Evolutionary conservation across 2,113 vertebrate species (phyloP).

Genomic region (Phasianus colchicus): DNA sequence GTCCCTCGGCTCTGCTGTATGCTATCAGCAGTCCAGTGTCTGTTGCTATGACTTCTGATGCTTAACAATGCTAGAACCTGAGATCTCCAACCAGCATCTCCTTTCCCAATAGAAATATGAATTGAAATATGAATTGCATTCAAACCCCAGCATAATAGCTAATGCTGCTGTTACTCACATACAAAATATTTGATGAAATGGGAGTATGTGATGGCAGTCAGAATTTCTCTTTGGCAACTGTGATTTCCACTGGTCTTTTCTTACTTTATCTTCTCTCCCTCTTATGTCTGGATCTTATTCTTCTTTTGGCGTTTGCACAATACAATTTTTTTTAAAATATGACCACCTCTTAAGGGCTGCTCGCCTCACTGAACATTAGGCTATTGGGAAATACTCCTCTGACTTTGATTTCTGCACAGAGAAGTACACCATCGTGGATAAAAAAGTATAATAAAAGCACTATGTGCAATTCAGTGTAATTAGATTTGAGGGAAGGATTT

Average conservation of each 20-base stretch:
- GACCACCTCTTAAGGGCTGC: not conserved
- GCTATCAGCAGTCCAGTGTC: not conserved
- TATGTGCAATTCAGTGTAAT: not conserved
- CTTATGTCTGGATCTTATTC: not conserved
- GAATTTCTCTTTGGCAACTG: not conserved
- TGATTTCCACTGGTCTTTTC: constrained; percentile 5
- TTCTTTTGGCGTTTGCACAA: not conserved
- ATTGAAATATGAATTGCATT: not conserved
- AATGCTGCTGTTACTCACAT: not conserved
- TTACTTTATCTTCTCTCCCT: not conserved
- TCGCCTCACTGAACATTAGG: not conserved
- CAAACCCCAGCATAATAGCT: not conserved
- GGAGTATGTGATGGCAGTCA: not conserved
- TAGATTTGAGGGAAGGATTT: constrained; percentile 9
- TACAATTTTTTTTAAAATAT: not conserved
- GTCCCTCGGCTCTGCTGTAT: not conserved
- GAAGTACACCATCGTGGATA: not conserved
- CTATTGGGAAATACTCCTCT: not conserved
- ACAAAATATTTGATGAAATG: accelerated
- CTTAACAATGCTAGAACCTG: not conserved
- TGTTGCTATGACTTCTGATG: not conserved
- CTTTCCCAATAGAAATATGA: not conserved
- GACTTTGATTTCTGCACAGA: not conserved
- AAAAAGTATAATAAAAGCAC: not conserved
- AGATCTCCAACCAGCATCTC: not conserved